phyloP scores from a whole-genome alignment of 2,797 vertebrate genomes.

The Xenopus petersii region DNA sequence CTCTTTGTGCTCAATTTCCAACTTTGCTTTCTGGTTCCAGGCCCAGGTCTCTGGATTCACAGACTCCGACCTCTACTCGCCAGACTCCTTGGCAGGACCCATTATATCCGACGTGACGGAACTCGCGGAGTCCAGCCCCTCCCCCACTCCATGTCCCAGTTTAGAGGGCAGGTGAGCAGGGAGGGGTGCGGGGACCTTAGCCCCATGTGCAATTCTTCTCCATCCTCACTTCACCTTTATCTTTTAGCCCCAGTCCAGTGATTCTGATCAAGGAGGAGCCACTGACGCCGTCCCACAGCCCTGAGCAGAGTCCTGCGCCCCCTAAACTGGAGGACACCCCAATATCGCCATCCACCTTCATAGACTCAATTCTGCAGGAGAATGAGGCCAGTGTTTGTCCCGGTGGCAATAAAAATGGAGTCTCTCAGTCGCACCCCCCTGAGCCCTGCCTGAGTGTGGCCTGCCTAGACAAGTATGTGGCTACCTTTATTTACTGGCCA shows the following conservation, averaged over 20 bases:
- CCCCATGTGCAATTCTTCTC: no score
- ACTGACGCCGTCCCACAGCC: conserved; percentile 69
- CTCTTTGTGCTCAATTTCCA: background rate
- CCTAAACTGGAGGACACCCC: conserved; percentile 66
- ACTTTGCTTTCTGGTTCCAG: conserved; percentile 56
- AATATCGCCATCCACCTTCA: conserved; percentile 85
- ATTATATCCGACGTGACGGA: conserved; percentile 94
- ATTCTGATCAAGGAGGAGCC: conserved; percentile 84
- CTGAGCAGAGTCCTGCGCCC: conserved; percentile 59
- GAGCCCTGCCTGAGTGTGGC: conserved; percentile 87
- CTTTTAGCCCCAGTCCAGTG: conserved; percentile 63
- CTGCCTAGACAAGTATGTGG: conserved; percentile 83
- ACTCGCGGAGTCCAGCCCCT: conserved; percentile 65
- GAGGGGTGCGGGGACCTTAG: no score
- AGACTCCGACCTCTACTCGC: conserved; percentile 1
- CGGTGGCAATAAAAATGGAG: background rate
- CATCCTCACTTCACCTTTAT: no score
- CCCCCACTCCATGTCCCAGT: conserved; percentile 65
- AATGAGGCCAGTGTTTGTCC: conserved; percentile 44
- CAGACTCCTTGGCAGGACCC: conserved; percentile 69
- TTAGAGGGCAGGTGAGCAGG: conserved; percentile 66
- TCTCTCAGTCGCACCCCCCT: background rate
- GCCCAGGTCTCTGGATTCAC: conserved; percentile 66
- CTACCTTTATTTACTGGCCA: no score
- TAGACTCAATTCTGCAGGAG: conserved; percentile 90